phyloP scores from a whole-genome alignment of 2,113 vertebrate genomes.

The Aleadryas rufinucha region DNA sequence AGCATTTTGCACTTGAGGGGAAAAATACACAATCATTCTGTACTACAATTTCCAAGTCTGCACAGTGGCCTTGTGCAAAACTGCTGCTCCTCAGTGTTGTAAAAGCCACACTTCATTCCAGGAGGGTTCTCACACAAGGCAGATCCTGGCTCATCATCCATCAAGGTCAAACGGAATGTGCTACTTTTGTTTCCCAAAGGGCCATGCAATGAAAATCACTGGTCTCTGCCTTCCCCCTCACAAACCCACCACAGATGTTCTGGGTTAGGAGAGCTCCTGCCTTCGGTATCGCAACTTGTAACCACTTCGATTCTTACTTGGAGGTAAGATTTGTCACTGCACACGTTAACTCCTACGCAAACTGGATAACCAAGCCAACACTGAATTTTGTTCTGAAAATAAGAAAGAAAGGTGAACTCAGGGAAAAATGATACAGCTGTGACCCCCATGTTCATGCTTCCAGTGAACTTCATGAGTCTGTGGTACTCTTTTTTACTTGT shows the following conservation, averaged over 20 bases:
- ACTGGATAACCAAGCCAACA: not conserved
- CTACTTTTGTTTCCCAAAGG: not conserved
- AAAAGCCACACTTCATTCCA: not conserved
- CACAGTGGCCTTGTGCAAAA: not conserved
- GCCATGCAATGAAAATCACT: rapidly evolving
- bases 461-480: not conserved
- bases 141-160: not conserved
- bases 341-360: not conserved
- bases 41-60: not conserved
- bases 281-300: not conserved
- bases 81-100: not conserved
- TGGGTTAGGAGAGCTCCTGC: not conserved
- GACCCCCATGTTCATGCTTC: not conserved
- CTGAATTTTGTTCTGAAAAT: not conserved
- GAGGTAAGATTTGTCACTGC: not conserved
- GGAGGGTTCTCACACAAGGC: not conserved
- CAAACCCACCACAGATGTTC: not conserved
- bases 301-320: not conserved
- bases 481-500: not conserved
- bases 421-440: not conserved
- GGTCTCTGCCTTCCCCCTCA: not conserved
- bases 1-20: rapidly evolving
- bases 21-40: not conserved
- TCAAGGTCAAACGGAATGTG: rapidly evolving
- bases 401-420: not conserved